phyloP scores from a whole-genome alignment of 2,113 vertebrate genomes.

The Stomatorhinus ivindoensis region DNA sequence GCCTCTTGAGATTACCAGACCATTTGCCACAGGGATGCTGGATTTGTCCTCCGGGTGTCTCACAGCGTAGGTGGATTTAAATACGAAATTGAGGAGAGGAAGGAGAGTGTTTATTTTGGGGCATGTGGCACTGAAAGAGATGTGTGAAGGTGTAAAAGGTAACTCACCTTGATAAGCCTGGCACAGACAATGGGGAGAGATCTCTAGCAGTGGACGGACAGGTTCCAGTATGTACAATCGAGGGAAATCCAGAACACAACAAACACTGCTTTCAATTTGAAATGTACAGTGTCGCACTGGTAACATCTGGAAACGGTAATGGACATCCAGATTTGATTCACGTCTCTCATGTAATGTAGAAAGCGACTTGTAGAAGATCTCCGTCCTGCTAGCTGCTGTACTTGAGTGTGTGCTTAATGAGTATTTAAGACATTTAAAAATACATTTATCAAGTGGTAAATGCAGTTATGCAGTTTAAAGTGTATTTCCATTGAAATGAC shows the following conservation, averaged over 20 bases:
- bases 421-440: neutral
- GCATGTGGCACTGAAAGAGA: neutral
- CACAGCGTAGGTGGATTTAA: neutral
- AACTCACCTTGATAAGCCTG: neutral
- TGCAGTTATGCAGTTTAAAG: neutral
- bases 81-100: constrained; percentile 15
- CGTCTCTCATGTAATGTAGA: neutral
- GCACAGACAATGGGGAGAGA: neutral
- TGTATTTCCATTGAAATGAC: neutral
- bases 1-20: constrained; percentile 27
- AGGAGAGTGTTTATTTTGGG: constrained; percentile 9
- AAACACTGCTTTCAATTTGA: neutral
- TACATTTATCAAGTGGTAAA: neutral
- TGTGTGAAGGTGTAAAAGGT: neutral
- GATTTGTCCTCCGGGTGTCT: neutral
- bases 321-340: neutral
- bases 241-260: neutral
- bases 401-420: neutral
- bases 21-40: constrained; percentile 22
- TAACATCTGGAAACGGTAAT: neutral
- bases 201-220: neutral
- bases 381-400: neutral
- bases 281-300: neutral
- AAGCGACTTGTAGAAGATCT: neutral
- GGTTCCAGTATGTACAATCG: neutral